Base-by-base conservation (phyloP, 2,797 vertebrate genomes). In the Sebastes ruberrimus region DNA sequence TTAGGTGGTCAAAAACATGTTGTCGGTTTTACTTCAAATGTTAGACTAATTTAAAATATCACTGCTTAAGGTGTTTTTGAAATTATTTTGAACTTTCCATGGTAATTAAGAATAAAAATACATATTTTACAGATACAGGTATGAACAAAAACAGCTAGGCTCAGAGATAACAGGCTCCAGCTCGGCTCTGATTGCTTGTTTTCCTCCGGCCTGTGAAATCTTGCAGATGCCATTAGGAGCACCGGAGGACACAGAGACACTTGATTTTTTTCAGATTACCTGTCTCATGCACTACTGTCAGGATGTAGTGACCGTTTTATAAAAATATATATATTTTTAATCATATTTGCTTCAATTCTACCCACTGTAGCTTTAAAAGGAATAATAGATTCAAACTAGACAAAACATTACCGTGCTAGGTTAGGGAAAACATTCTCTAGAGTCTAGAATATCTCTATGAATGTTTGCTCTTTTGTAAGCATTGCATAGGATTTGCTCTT, bases 21-120 rank as follows among this genome's bases (percentile, higher is more conserved):
- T 62, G 16, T 72, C 49, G 30, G 80, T 28, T 78, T 78, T 30
- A 75, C 32, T 69, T 69, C 27, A 72, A 52, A 76, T 76, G 13
- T 59, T 25, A 59, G 59, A 20, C 33, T 55, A 32, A 27, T 67
- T 62, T 28, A 38, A 69, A 61, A 13, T 38, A 7, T 61, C 6
- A 46, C 6, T 69, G 18, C 32, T 66, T 35, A 30, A 2, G 27
- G 20, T 67, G 3, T 46, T 66, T 60, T 42, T 42, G 0, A 3
- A 28, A 60, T 61, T 32, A 22, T 62, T 62, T 60, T 23, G 2
- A 70, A 65, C 52, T 28, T 60, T 57, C 2, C 4, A 30, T 46
- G 32, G 32, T 68, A 62, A 28, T 66, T 22, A 49, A 52, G 10
- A 56, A 55, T 46, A 46, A 46, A 46, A 7, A 46, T 46, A 18